Evolutionary conservation across 2,888 invertebrate genomes (phyloP).

Genomic region (Agrypnus murinus): DNA sequence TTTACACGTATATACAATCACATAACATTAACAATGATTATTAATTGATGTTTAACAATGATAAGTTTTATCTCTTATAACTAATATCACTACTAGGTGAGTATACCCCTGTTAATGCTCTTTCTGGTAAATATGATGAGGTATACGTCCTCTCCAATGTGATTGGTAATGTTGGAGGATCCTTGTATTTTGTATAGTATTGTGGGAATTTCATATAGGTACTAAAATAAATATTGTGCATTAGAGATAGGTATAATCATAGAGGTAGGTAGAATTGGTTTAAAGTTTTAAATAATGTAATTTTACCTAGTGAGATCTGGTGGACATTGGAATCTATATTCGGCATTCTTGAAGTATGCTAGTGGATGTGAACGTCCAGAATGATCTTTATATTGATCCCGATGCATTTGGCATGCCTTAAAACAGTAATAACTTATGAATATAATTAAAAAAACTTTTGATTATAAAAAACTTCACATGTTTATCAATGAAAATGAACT

Average conservation of each 20-base stretch:
- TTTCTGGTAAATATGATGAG: slow-evolving; percentile 74
- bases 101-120: slow-evolving; percentile 75
- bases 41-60: neutral
- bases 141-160: slow-evolving; percentile 72
- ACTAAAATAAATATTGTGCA: slow-evolving; percentile 66
- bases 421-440: too few species aligned
- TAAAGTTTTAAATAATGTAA: slow-evolving; percentile 14
- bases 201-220: slow-evolving; percentile 75
- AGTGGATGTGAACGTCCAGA: slow-evolving; percentile 76
- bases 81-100: slow-evolving; percentile 74
- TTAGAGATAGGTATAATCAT: too few species aligned
- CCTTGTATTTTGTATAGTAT: slow-evolving; percentile 76
- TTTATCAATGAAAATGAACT: too few species aligned
- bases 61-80: slow-evolving; percentile 68
- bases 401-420: slow-evolving; percentile 76
- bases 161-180: slow-evolving; percentile 74
- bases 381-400: slow-evolving; percentile 78
- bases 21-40: neutral
- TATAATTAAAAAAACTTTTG: too few species aligned
- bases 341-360: slow-evolving; percentile 73
- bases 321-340: slow-evolving; percentile 75
- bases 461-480: too few species aligned
- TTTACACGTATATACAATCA: neutral
- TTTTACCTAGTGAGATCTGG: slow-evolving; percentile 73
- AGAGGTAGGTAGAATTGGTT: neutral